Percentiles rank a stretch among this genome's conserved stretches.
Conservation (phyloP, 1,140 invertebrate species). For the Lutraria rhynchaena region DNA sequence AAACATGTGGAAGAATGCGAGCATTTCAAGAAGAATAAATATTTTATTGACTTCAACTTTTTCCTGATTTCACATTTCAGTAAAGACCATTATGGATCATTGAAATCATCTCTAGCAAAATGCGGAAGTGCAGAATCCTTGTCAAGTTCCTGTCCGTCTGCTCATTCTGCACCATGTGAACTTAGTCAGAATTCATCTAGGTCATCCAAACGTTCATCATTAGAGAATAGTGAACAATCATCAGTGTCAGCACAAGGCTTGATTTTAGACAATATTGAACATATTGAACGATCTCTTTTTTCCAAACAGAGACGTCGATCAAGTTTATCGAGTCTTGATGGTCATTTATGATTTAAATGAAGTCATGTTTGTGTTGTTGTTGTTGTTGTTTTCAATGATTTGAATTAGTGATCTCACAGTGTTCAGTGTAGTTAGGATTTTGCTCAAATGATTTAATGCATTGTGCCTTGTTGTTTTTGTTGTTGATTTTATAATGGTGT, state of each 20-base stretch:
- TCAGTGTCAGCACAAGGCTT: slow-evolving; percentile 25
- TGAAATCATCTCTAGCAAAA: neutral
- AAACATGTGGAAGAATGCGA: no score
- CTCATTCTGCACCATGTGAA: slow-evolving; percentile 52
- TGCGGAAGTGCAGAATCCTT: slow-evolving; percentile 28
- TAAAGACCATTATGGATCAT: neutral
- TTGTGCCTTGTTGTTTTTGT: neutral
- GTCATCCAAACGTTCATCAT: slow-evolving; percentile 49
- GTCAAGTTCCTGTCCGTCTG: slow-evolving; percentile 17
- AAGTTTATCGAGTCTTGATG: slow-evolving; percentile 53
- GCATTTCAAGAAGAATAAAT: no score
- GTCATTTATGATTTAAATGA: neutral
- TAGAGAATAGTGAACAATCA: slow-evolving; percentile 18
- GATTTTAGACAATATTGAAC: slow-evolving; percentile 33
- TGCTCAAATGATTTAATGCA: neutral
- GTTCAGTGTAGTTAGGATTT: neutral
- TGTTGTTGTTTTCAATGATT: neutral
- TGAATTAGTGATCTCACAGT: neutral
- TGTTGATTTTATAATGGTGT: neutral
- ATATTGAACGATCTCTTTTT: slow-evolving; percentile 25
- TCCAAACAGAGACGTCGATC: slow-evolving; percentile 52
- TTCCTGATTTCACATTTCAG: no score
- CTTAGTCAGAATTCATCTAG: slow-evolving; percentile 34
- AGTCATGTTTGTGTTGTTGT: neutral
- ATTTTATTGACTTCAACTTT: no score